Conservation (phyloP, 2,888 invertebrate genomes). For the Agriotes lineatus region DNA sequence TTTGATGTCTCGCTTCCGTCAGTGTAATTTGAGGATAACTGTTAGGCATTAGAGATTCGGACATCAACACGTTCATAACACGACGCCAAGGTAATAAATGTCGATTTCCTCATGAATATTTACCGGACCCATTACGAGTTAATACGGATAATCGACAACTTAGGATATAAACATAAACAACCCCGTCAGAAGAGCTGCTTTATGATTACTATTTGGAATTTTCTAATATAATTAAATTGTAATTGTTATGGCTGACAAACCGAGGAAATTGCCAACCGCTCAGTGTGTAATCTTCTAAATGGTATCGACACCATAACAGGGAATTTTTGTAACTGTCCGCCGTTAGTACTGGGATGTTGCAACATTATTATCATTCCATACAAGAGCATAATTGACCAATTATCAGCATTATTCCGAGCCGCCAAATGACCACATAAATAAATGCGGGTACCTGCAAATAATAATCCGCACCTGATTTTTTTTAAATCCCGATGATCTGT, state of each 20-base stretch:
- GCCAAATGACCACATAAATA: not conserved
- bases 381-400: slow-evolving; percentile 16
- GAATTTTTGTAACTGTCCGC: no score
- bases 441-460: slow-evolving; percentile 25
- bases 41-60: slow-evolving; percentile 7
- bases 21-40: slow-evolving; percentile 8
- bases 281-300: no score
- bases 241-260: no score
- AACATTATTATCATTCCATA: slow-evolving; percentile 10
- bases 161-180: no score
- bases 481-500: slow-evolving; percentile 1
- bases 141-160: not conserved
- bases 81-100: not conserved
- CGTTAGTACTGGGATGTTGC: not conserved
- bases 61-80: slow-evolving; percentile 17
- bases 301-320: no score
- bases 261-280: no score
- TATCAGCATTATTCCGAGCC: slow-evolving; percentile 3
- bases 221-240: no score
- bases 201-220: no score
- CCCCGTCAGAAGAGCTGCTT: no score
- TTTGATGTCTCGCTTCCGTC: slow-evolving; percentile 24
- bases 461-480: slow-evolving; percentile 11
- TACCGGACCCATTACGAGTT: not conserved
- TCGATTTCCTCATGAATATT: not conserved